A percentile compares a stretch with the other conserved stretches of the same genome.
These are phyloP conservation scores for Prorops nasuta DNA, from an alignment of 1,140 invertebrate genomes.

Conservation along the genomic window DNA sequence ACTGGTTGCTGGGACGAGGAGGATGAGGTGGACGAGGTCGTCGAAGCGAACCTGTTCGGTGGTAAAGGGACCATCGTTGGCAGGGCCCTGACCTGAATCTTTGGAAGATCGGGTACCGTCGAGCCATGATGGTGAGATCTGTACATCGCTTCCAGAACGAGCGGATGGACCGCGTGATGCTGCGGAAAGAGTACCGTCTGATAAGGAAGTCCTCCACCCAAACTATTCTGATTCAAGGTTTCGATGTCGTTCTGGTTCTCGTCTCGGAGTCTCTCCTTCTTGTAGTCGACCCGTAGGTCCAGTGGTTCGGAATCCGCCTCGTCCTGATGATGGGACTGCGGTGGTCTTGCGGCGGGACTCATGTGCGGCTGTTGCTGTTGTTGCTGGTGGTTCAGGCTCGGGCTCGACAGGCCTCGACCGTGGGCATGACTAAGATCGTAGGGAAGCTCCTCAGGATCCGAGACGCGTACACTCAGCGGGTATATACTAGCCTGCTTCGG, in stretches of 20 bases:
- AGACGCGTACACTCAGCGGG: slow-evolving; percentile 62
- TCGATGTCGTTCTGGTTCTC: slow-evolving; percentile 65
- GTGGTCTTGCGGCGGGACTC: slow-evolving; percentile 56
- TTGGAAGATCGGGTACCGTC: slow-evolving; percentile 47
- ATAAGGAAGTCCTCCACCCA: slow-evolving; percentile 39
- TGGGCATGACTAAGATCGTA: slow-evolving; percentile 60
- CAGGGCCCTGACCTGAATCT: slow-evolving; percentile 54
- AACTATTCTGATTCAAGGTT: slow-evolving; percentile 48
- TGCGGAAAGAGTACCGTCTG: slow-evolving; percentile 62
- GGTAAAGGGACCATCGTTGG: slow-evolving; percentile 53
- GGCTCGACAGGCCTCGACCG: slow-evolving; percentile 29
- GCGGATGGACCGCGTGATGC: slow-evolving; percentile 63
- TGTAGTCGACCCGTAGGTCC: slow-evolving; percentile 79
- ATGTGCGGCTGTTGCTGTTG: slow-evolving; percentile 53
- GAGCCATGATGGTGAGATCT: slow-evolving; percentile 57
- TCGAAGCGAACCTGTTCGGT: slow-evolving; percentile 48
- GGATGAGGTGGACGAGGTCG: slow-evolving; percentile 34
- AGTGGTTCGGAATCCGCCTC: slow-evolving; percentile 64
- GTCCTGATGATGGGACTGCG: slow-evolving; percentile 34
- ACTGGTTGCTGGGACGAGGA: slow-evolving; percentile 22
- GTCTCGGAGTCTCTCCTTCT: slow-evolving; percentile 70
- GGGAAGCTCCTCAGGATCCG: slow-evolving; percentile 56
- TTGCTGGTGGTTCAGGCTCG: slow-evolving; percentile 20
- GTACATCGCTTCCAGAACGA: slow-evolving; percentile 72
- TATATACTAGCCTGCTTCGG: slow-evolving; percentile 72